Conservation (phyloP, 1,140 invertebrate species). For the Conus ventricosus region DNA sequence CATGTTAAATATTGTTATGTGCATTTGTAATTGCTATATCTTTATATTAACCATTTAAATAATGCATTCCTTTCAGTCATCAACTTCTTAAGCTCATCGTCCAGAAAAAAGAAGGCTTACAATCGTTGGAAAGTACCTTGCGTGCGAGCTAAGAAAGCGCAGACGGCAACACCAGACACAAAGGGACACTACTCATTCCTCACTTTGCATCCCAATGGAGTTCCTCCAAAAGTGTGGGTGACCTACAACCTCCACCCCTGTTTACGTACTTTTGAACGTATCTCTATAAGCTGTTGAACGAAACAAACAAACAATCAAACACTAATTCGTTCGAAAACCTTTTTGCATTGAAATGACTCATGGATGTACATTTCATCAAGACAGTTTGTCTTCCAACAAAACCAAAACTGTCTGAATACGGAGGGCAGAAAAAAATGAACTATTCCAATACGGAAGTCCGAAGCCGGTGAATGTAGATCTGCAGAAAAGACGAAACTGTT, state of each 20-base stretch:
- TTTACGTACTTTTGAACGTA: not conserved
- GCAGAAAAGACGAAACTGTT: not conserved
- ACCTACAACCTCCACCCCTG: slow-evolving; percentile 29
- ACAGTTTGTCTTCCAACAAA: too few relatives aligned
- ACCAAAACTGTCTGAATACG: too few relatives aligned
- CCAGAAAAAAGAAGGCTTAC: not conserved
- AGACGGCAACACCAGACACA: slow-evolving; percentile 19
- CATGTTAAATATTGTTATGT: not conserved
- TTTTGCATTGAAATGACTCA: too few relatives aligned
- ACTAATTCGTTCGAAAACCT: too few relatives aligned
- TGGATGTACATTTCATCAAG: too few relatives aligned
- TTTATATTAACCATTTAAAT: not conserved
- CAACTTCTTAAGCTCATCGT: not conserved
- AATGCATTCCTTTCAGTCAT: not conserved
- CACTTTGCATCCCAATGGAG: not conserved
- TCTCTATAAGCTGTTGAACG: not conserved
- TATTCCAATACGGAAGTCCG: not conserved
- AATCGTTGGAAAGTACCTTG: not conserved
- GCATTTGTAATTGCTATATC: not conserved
- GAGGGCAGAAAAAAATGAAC: not conserved
- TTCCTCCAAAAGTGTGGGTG: slow-evolving; percentile 17
- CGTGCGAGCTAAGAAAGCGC: not conserved
- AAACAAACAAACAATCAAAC: too few relatives aligned
- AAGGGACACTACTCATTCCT: slow-evolving; percentile 27
- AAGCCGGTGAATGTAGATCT: not conserved